phyloP scores from a whole-genome alignment of 2,888 invertebrate genomes.

The Drosophila macrothrix region DNA sequence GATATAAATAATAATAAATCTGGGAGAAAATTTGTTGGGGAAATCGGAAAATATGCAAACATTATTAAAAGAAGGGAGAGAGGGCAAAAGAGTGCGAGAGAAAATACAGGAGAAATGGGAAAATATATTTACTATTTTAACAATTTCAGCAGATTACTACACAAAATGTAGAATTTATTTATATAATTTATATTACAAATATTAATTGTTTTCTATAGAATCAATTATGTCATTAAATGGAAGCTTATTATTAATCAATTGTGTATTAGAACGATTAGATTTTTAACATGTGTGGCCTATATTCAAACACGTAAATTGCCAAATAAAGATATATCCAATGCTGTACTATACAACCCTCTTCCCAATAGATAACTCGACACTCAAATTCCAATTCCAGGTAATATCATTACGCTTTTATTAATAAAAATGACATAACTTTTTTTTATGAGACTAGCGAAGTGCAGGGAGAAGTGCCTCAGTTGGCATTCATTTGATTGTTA shows the following conservation, averaged over 20 bases:
- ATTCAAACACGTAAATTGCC: not conserved
- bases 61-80: not conserved
- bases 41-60: not conserved
- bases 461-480: constrained; percentile 7
- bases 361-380: constrained; percentile 1
- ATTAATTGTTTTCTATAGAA: not conserved
- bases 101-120: not conserved
- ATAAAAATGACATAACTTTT: constrained; percentile 48
- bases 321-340: not conserved
- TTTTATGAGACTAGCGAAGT: constrained; percentile 12
- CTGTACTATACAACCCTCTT: not conserved
- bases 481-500: constrained; percentile 59
- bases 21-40: rapidly evolving
- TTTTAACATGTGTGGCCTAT: not conserved
- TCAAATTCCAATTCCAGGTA: constrained; percentile 6
- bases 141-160: not conserved
- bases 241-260: not conserved
- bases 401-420: constrained; percentile 25
- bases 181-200: not conserved
- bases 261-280: not conserved
- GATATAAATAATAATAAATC: not conserved
- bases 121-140: not conserved
- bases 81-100: not conserved
- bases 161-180: not conserved
- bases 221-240: not conserved